Conservation (phyloP, 1,140 invertebrate genomes). For the Drosophila bocqueti region DNA sequence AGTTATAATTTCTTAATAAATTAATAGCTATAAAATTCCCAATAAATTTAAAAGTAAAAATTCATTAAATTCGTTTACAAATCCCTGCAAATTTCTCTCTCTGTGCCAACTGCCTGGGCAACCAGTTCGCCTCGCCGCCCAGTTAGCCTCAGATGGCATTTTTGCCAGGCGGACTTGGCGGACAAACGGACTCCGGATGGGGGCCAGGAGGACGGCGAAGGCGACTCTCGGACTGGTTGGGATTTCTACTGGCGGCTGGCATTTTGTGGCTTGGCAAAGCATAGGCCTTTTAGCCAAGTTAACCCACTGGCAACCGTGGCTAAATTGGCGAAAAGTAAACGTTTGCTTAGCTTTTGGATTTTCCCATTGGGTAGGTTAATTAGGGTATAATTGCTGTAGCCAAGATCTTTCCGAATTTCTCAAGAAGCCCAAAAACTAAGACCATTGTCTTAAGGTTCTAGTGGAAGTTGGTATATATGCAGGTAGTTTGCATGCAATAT, state of each 20-base stretch:
- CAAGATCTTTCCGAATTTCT: neutral
- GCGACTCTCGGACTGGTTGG: conserved; percentile 68
- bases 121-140: conserved; percentile 47
- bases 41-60: neutral
- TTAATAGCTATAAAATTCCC: no score
- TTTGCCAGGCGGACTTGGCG: conserved; percentile 38
- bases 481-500: neutral
- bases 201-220: conserved; percentile 10
- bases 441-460: neutral
- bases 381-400: conserved; percentile 15
- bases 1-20: neutral
- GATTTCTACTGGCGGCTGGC: conserved; percentile 55
- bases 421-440: neutral
- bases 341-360: conserved; percentile 6
- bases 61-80: no score
- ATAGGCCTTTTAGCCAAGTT: conserved; percentile 34
- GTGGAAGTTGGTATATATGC: neutral
- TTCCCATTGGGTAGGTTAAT: conserved; percentile 1
- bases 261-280: conserved; percentile 70
- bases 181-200: conserved; percentile 1
- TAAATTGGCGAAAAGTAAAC: conserved; percentile 41
- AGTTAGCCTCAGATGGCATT: conserved; percentile 72
- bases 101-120: conserved; percentile 34
- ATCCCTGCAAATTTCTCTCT: neutral
- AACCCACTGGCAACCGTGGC: conserved; percentile 43